Percentiles rank a stretch among this genome's conserved stretches.
phyloP scores from a whole-genome alignment of 1,140 invertebrate genomes.

The Camponotus vicinus region DNA sequence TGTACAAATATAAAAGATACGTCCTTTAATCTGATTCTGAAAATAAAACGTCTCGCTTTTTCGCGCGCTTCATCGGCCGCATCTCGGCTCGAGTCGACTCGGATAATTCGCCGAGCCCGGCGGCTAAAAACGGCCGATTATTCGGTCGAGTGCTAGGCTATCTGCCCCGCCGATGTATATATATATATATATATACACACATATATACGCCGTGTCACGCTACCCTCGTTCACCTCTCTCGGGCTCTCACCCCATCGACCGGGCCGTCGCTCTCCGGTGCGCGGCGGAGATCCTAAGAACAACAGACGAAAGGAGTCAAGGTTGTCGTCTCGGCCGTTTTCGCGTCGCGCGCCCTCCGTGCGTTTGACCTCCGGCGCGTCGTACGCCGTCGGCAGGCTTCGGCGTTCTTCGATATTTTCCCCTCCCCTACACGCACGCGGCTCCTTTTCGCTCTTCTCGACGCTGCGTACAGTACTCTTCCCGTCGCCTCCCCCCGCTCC shows the following conservation, averaged over 20 bases:
- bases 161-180: neutral
- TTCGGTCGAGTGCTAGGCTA: conserved; percentile 24
- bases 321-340: conserved; percentile 67
- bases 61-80: neutral
- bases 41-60: neutral
- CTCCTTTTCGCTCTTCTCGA: neutral
- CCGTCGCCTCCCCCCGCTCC: neutral
- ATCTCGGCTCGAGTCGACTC: neutral
- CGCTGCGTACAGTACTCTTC: neutral
- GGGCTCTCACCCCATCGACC: conserved; percentile 20
- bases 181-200: no score
- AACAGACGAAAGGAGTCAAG: conserved; percentile 74
- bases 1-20: no score
- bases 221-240: conserved; percentile 44
- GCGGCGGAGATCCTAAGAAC: conserved; percentile 63
- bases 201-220: conserved; percentile 34
- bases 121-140: conserved; percentile 30
- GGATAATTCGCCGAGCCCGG: neutral
- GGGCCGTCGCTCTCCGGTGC: conserved; percentile 36
- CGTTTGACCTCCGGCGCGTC: conserved; percentile 59
- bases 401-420: conserved; percentile 32
- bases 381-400: conserved; percentile 47
- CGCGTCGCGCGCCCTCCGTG: conserved; percentile 45
- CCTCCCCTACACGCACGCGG: neutral
- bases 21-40: no score